Conservation (phyloP, 2,113 vertebrate species). For the Mystacornis crossleyi region DNA sequence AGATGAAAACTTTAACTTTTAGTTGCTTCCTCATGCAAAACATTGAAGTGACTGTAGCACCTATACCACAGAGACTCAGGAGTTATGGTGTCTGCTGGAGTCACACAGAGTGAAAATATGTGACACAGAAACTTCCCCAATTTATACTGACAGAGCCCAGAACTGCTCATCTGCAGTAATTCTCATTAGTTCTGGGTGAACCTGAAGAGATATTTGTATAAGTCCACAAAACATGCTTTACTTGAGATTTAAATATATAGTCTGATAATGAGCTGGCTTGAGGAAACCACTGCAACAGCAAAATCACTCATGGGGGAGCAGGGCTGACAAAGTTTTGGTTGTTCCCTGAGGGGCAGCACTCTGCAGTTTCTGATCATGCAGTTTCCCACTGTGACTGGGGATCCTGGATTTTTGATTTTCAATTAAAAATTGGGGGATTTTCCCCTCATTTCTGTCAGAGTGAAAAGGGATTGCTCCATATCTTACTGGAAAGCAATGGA, state of each 20-base stretch:
- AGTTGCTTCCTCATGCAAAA: background rate
- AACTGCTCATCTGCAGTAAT: background rate
- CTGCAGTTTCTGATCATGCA: background rate
- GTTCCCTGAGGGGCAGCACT: background rate
- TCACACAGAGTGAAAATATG: background rate
- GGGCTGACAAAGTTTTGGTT: background rate
- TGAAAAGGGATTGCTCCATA: background rate
- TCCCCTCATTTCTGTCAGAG: background rate
- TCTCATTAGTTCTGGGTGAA: background rate
- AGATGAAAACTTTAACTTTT: background rate
- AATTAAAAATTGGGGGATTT: background rate
- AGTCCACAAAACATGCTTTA: background rate
- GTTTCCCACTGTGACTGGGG: background rate
- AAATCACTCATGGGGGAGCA: rapidly evolving
- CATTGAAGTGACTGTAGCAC: background rate
- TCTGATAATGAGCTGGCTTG: background rate
- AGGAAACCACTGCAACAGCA: background rate
- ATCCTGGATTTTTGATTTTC: background rate
- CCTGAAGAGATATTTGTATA: background rate
- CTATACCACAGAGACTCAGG: background rate
- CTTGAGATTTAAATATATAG: background rate
- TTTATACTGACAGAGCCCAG: background rate
- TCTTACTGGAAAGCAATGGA: background rate
- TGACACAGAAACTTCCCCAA: background rate
- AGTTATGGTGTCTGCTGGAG: background rate